These are phyloP conservation scores for Bactericera cockerelli DNA, from an alignment of 1,140 invertebrate species.

Conservation along the genomic window DNA sequence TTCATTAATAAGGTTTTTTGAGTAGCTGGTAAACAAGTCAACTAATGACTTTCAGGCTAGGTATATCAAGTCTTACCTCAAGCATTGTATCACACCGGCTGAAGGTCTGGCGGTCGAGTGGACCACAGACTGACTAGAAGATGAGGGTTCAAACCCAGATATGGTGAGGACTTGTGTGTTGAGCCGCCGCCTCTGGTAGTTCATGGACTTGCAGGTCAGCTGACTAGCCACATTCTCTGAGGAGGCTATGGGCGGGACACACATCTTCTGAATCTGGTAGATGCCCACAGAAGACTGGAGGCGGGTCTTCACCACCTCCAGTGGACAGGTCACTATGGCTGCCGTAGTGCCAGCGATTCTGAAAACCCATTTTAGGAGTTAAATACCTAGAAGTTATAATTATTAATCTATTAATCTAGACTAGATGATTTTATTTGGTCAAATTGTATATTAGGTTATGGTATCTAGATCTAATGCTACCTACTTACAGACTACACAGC, in stretches of 20 bases:
- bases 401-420: conserved; percentile 7
- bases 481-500: no score
- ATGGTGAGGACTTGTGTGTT: conserved; percentile 40
- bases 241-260: conserved; percentile 30
- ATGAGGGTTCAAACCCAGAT: conserved; percentile 40
- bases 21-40: no score
- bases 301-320: conserved; percentile 97
- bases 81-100: conserved; percentile 49
- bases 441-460: conserved; percentile 11
- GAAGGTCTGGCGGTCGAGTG: conserved; percentile 20
- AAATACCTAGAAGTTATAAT: conserved; percentile 13
- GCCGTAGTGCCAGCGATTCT: conserved; percentile 90
- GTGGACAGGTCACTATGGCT: conserved; percentile 89
- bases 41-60: no score
- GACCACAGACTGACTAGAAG: conserved; percentile 27
- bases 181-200: conserved; percentile 32
- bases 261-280: conserved; percentile 32
- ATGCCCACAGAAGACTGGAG: conserved; percentile 78
- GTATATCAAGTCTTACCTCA: conserved; percentile 42
- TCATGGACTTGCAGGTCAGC: conserved; percentile 32
- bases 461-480: background rate
- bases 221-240: conserved; percentile 30
- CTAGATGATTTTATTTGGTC: background rate
- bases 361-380: conserved; percentile 28
- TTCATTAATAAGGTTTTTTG: no score